Percentiles rank a stretch among this genome's conserved stretches.
Evolutionary conservation across 2,888 invertebrate species (phyloP).

Genomic region (Cosmia pyralina): DNA sequence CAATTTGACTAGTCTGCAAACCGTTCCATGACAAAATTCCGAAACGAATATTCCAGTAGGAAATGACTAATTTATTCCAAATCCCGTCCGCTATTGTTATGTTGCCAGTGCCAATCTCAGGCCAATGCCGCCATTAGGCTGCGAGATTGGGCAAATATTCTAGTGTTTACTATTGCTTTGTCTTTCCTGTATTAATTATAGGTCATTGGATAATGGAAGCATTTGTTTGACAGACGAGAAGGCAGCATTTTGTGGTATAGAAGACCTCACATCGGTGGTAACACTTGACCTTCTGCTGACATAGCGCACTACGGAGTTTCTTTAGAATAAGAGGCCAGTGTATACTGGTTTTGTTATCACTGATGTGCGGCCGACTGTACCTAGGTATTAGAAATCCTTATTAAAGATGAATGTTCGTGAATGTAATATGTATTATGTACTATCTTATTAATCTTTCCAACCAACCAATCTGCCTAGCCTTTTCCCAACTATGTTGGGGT

Average conservation of each 20-base stretch:
- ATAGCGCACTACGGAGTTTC: no score
- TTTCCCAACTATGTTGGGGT: no score
- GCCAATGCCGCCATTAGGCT: conserved; percentile 37
- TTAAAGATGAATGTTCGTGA: no score
- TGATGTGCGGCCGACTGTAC: no score
- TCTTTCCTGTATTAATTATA: conserved; percentile 22
- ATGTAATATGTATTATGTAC: no score
- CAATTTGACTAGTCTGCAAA: conserved; percentile 4
- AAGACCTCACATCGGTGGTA: no score
- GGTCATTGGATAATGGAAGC: background rate
- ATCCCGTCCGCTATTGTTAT: conserved; percentile 60
- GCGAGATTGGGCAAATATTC: conserved; percentile 34
- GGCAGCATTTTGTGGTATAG: background rate
- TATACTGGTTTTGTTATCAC: no score
- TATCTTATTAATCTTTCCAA: no score
- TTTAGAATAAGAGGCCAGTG: no score
- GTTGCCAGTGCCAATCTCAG: conserved; percentile 45
- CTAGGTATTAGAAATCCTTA: no score
- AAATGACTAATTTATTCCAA: conserved; percentile 70
- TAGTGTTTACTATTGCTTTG: conserved; percentile 15
- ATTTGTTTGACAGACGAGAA: background rate
- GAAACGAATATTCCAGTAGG: conserved; percentile 54
- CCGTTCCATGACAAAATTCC: conserved; percentile 55
- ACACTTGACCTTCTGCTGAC: no score
- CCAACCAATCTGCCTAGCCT: no score